Percentiles rank a stretch among this genome's conserved stretches.
Conservation (phyloP, 2,888 invertebrate species). For the Ametastegia equiseti region DNA sequence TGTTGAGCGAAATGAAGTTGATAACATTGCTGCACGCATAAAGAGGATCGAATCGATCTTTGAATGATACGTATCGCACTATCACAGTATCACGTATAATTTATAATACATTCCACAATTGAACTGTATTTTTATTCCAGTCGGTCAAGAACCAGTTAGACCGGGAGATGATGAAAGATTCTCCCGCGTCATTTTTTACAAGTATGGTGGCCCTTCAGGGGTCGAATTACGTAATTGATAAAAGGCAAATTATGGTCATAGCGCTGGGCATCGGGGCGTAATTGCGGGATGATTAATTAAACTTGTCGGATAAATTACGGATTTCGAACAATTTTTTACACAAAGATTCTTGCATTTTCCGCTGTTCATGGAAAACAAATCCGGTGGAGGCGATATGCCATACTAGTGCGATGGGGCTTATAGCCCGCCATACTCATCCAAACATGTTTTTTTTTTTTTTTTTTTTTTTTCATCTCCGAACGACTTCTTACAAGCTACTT, state of each 20-base stretch:
- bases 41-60: too few relatives aligned
- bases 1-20: too few relatives aligned
- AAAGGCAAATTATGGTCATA: constrained; percentile 3
- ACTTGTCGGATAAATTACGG: constrained; percentile 15
- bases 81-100: too few relatives aligned
- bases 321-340: constrained; percentile 7
- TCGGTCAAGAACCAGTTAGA: too few relatives aligned
- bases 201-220: neutral
- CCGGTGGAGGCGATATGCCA: neutral
- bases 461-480: too few relatives aligned
- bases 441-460: neutral
- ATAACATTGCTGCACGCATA: too few relatives aligned
- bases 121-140: too few relatives aligned
- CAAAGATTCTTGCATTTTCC: constrained; percentile 16
- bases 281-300: neutral
- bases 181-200: neutral
- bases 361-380: neutral
- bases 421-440: neutral
- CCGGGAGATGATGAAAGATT: neutral
- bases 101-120: too few relatives aligned
- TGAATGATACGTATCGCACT: too few relatives aligned
- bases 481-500: neutral
- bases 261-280: neutral
- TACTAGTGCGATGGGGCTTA: neutral
- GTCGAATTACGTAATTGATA: neutral